Percentiles rank a stretch among this genome's conserved stretches.
Conservation (phyloP, 1,140 invertebrate genomes). For the Monochamus saltuarius region DNA sequence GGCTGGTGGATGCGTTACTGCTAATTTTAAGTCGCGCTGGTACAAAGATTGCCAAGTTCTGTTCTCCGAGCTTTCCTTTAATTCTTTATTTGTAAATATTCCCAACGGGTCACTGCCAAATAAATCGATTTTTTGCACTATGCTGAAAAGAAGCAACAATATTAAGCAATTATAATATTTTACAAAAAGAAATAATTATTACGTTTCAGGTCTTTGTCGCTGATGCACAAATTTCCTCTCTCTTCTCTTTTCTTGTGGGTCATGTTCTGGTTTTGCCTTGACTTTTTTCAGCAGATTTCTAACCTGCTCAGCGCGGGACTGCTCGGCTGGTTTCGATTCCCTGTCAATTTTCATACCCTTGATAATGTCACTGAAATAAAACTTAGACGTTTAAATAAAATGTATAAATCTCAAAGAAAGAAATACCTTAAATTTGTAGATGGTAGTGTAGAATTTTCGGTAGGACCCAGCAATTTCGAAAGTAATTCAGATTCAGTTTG, state of each 20-base stretch:
- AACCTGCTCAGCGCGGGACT: slow-evolving; percentile 43
- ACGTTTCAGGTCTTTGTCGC: slow-evolving; percentile 6
- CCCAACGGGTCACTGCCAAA: slow-evolving; percentile 60
- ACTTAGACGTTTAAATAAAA: slow-evolving; percentile 3
- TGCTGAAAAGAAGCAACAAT: slow-evolving; percentile 22
- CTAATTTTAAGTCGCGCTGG: slow-evolving; percentile 64
- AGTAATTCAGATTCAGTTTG: slow-evolving; percentile 76
- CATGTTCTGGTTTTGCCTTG: slow-evolving; percentile 7
- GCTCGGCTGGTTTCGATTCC: slow-evolving; percentile 44
- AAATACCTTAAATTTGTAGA: slow-evolving; percentile 11
- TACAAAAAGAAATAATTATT: too few relatives aligned
- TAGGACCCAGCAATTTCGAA: slow-evolving; percentile 58
- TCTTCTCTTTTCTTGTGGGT: background rate
- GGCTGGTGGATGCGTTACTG: slow-evolving; percentile 68
- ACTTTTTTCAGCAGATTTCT: slow-evolving; percentile 35
- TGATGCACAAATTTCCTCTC: background rate
- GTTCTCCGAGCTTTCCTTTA: slow-evolving; percentile 54
- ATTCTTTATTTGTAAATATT: slow-evolving; percentile 57
- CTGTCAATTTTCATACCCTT: slow-evolving; percentile 74
- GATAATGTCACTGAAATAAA: slow-evolving; percentile 64
- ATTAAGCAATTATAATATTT: background rate
- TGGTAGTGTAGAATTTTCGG: background rate
- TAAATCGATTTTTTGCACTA: slow-evolving; percentile 54
- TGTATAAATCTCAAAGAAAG: too few relatives aligned
- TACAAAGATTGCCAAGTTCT: slow-evolving; percentile 69